Evolutionary conservation across 1,140 invertebrate genomes (phyloP).

Genomic region (Drosophila varians): DNA sequence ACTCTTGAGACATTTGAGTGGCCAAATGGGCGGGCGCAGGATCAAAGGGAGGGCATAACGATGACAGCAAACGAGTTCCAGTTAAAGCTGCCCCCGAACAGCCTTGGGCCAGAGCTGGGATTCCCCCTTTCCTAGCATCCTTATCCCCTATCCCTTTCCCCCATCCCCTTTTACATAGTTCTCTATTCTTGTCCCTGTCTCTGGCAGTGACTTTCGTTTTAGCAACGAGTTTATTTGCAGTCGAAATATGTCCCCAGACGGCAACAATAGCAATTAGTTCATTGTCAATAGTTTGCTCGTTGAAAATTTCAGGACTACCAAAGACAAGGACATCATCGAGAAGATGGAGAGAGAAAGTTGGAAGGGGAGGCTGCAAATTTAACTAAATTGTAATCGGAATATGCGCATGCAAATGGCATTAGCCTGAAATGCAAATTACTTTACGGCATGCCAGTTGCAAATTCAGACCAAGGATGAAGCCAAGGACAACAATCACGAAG

Average conservation of each 20-base stretch:
- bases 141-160: neutral
- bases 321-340: conserved; percentile 40
- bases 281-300: conserved; percentile 80
- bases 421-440: conserved; percentile 79
- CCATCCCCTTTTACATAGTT: too few species aligned
- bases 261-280: conserved; percentile 82
- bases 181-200: conserved; percentile 19
- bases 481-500: conserved; percentile 25
- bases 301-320: conserved; percentile 70
- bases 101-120: conserved; percentile 22
- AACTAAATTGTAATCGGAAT: conserved; percentile 82
- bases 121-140: neutral
- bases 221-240: conserved; percentile 78
- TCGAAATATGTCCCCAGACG: conserved; percentile 79
- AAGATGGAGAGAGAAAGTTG: neutral
- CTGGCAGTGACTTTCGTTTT: conserved; percentile 44
- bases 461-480: conserved; percentile 24
- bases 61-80: conserved; percentile 50
- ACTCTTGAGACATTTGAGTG: conserved; percentile 80
- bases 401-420: conserved; percentile 81
- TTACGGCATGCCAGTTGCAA: conserved; percentile 61
- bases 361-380: conserved; percentile 54
- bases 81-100: conserved; percentile 55
- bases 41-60: conserved; percentile 25
- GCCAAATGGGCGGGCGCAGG: conserved; percentile 30